These are phyloP conservation scores for Arvicanthis niloticus DNA, from an alignment of 2,113 vertebrate genomes.

Conservation along the genomic window DNA sequence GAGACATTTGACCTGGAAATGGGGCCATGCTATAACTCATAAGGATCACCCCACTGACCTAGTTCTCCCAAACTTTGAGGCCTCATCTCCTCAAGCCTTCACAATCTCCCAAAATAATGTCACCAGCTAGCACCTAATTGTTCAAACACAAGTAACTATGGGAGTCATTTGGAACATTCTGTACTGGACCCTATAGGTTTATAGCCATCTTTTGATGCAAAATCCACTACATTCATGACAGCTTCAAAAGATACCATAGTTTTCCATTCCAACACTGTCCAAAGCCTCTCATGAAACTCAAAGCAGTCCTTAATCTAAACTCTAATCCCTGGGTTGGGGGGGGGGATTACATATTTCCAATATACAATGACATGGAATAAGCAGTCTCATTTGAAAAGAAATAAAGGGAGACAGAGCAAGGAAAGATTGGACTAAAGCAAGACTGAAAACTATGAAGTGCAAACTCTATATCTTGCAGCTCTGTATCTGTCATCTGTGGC, in stretches of 20 bases:
- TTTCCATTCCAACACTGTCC: neutral
- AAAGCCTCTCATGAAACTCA: neutral
- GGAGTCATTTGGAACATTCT: neutral
- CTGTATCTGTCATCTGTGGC: neutral
- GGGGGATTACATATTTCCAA: neutral
- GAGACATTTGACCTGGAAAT: neutral
- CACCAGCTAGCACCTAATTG: neutral
- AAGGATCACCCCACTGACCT: neutral
- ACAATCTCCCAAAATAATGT: neutral
- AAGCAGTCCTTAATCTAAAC: neutral
- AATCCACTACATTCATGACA: neutral
- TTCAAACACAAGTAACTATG: neutral
- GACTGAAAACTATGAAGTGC: neutral
- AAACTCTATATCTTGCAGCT: neutral
- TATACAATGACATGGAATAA: neutral
- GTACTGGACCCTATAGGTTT: neutral
- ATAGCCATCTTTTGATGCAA: neutral
- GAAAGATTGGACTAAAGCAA: neutral
- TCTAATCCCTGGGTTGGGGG: neutral
- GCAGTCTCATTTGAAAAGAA: neutral
- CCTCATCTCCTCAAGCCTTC: neutral
- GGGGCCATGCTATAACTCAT: neutral
- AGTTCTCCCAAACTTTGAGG: neutral
- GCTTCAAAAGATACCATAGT: neutral
- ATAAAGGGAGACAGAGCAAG: neutral